Conservation (phyloP, 2,888 invertebrate genomes). For the Sialis lutaria region DNA sequence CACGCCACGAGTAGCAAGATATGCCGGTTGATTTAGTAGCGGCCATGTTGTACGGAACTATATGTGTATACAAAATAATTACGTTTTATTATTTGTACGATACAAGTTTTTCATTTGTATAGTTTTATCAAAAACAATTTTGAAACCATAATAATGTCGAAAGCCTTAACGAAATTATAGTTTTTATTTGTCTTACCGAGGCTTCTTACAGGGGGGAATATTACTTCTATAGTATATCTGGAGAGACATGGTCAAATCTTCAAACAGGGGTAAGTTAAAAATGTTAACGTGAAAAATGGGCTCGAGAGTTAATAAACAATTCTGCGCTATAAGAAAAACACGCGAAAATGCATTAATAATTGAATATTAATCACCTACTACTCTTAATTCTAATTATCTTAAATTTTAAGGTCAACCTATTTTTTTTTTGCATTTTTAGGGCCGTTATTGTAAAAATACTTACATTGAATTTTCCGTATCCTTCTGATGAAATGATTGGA, state of each 20-base stretch:
- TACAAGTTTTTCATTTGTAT: neutral
- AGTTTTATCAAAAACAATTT: too few relatives aligned
- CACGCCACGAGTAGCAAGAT: neutral
- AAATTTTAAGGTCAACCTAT: neutral
- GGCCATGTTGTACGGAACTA: constrained; percentile 2
- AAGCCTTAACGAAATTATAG: too few relatives aligned
- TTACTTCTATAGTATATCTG: too few relatives aligned
- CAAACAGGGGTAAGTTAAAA: too few relatives aligned
- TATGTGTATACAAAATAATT: neutral
- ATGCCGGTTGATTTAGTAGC: neutral
- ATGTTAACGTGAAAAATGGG: too few relatives aligned
- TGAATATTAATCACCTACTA: neutral
- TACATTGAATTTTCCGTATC: constrained; percentile 1
- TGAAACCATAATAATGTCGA: too few relatives aligned
- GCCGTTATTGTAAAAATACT: neutral
- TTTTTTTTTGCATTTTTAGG: neutral
- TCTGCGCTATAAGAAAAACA: too few relatives aligned
- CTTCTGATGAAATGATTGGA: constrained; percentile 1
- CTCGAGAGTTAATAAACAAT: too few relatives aligned
- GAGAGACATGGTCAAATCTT: too few relatives aligned
- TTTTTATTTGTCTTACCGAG: too few relatives aligned
- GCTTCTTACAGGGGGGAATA: too few relatives aligned
- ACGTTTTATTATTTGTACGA: neutral
- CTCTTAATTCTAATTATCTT: neutral
- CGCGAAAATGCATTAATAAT: neutral